phyloP scores from a whole-genome alignment of 2,797 vertebrate species.

The Gymnocypris eckloni region DNA sequence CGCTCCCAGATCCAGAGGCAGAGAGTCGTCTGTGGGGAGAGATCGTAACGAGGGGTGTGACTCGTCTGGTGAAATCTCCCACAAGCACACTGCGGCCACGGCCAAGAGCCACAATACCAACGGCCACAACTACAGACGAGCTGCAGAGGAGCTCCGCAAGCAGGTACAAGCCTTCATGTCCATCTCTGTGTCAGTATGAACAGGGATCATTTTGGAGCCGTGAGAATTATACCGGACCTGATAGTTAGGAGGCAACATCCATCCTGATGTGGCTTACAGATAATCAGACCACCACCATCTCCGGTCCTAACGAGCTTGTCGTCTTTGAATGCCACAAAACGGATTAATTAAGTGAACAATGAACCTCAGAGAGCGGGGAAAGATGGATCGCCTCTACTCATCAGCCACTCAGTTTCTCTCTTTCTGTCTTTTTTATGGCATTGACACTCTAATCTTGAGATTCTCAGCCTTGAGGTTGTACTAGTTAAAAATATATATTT shows the following conservation, averaged over 20 bases:
- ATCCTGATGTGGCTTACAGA: constrained; percentile 44
- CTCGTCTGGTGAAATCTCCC: constrained; percentile 80
- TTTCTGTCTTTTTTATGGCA: not conserved
- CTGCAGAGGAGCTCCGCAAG: constrained; percentile 93
- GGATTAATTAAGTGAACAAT: constrained; percentile 68
- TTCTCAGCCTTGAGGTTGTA: not conserved
- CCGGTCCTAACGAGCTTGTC: not conserved
- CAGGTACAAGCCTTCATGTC: constrained; percentile 79
- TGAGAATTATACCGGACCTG: constrained; percentile 17
- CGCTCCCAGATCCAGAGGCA: constrained; percentile 87
- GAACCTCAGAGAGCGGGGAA: constrained; percentile 67
- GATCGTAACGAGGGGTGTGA: constrained; percentile 89
- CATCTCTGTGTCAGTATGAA: not conserved
- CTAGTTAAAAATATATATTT: not conserved
- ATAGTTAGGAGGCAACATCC: constrained; percentile 53
- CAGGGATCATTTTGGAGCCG: not conserved
- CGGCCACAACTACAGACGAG: constrained; percentile 84
- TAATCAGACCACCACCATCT: constrained; percentile 1
- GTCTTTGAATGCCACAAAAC: constrained; percentile 38
- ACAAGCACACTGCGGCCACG: constrained; percentile 77
- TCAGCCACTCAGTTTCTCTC: not conserved
- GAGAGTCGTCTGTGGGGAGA: constrained; percentile 86
- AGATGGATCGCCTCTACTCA: constrained; percentile 57
- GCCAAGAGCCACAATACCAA: constrained; percentile 82
- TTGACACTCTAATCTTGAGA: constrained; percentile 43